Base-by-base conservation (phyloP, 2,113 vertebrate genomes). In the Sebastes fasciatus region DNA sequence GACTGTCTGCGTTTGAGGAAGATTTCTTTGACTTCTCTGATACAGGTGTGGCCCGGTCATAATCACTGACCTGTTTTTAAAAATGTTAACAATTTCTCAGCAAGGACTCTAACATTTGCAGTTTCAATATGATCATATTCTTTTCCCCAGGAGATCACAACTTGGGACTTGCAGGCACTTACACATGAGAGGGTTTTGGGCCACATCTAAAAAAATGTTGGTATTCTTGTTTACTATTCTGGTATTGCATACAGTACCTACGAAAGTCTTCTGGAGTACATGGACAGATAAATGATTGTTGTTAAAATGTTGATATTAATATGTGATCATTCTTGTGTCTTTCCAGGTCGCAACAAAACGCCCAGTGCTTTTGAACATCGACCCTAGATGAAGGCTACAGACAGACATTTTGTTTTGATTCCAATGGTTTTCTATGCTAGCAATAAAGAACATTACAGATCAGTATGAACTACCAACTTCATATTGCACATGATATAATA, bases 11-110 rank as follows among this genome's bases (percentile, higher is more conserved):
- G 66, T 89, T 94, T 66, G 89, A 88, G 0, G 94, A 91, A 55
- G 91, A 90, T 62, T 88, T 91, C 71, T 94, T 94, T 80, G 89
- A 94, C 72, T 94, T 93, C 70, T 77, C 88, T 40, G 7, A 72
- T 11, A 81, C 10, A 84, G 79, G 93, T 94, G 10, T 26, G 76
- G 65, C 3, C 8, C 63, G 1, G 5, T n/a, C 1, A 9, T 66
- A 16, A 64, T 43, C 2, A 23, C 1, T 48, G 21, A 55, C 62
- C 0, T 34, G 19, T 70, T 64, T 42, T 49, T 2, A 13, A 16
- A 63, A 48, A 42, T 19, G 14, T 40, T 0, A 7, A 48, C 1
- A 16, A 21, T 68, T 46, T 52, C 6, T 23, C 8, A 68, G n/a
- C 5, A 48, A 14, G 9, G 7, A 43, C n/a, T 19, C 6, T 14